These are phyloP conservation scores for Hypothenemus hampei DNA, from an alignment of 1,140 invertebrate genomes.

Conservation along the genomic window DNA sequence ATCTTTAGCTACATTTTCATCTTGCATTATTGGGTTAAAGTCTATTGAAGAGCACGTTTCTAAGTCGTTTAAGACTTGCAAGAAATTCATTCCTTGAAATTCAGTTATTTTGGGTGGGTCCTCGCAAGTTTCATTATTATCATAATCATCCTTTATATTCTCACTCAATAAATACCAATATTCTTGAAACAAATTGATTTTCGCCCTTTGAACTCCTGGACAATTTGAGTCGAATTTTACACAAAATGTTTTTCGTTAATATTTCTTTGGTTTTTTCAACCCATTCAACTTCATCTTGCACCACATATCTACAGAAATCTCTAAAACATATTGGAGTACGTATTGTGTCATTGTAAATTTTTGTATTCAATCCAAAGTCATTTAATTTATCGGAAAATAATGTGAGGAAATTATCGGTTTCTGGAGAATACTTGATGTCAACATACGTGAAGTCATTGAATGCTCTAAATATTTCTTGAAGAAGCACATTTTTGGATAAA, in stretches of 20 bases:
- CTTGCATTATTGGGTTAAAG: constrained; percentile 11
- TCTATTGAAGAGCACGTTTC: constrained; percentile 16
- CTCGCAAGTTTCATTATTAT: background rate
- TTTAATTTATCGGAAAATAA: constrained; percentile 30
- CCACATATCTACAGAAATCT: constrained; percentile 33
- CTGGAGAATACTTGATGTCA: constrained; percentile 24
- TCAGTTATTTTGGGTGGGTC: background rate
- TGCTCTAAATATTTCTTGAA: constrained; percentile 28
- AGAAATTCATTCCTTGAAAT: constrained; percentile 11
- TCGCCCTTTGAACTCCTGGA: constrained; percentile 20
- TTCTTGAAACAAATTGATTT: constrained; percentile 27
- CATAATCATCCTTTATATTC: constrained; percentile 8
- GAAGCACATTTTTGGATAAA: constrained; percentile 16
- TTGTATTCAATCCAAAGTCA: constrained; percentile 30
- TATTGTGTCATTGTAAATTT: constrained; percentile 20
- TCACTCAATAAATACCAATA: constrained; percentile 25
- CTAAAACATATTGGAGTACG: constrained; percentile 31
- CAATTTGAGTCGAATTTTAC: constrained; percentile 21
- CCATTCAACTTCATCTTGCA: constrained; percentile 26
- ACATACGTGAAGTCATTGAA: constrained; percentile 16
- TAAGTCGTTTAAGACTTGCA: constrained; percentile 18
- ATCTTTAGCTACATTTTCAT: constrained; percentile 4
- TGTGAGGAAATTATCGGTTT: constrained; percentile 28
- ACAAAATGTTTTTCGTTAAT: constrained; percentile 3
- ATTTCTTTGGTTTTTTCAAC: constrained; percentile 16